A percentile compares a stretch with the other conserved stretches of the same genome.
Evolutionary conservation across 2,797 vertebrate species (phyloP).

Genomic region (Enteromius fasciolatus): DNA sequence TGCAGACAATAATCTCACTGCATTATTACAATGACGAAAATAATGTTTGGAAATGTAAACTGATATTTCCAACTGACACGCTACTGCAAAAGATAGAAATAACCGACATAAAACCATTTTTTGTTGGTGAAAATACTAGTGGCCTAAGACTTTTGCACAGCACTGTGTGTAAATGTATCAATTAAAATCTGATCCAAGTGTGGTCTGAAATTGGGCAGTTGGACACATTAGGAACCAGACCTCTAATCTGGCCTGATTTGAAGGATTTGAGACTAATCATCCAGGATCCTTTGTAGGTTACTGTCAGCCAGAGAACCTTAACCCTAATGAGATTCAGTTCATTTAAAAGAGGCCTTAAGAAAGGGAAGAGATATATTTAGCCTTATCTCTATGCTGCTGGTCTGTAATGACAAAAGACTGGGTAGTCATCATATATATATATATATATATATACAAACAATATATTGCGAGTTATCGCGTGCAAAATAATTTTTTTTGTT

Average conservation of each 20-base stretch:
- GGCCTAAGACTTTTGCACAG: no score
- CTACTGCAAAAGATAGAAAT: no score
- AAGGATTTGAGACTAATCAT: background rate
- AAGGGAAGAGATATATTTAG: background rate
- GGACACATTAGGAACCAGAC: background rate
- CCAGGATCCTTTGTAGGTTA: background rate
- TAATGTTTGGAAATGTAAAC: no score
- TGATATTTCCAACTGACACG: no score
- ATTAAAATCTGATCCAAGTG: background rate
- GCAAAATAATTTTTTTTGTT: no score
- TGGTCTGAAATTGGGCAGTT: background rate
- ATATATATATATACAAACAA: no score
- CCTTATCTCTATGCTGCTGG: background rate
- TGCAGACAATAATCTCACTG: no score
- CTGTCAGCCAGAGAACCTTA: conserved; percentile 2
- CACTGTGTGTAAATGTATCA: background rate
- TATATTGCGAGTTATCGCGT: no score
- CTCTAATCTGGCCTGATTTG: background rate
- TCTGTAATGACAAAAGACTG: background rate
- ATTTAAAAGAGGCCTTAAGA: background rate
- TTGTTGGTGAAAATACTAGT: no score
- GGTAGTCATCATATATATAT: background rate
- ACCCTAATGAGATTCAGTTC: background rate
- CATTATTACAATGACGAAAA: no score
- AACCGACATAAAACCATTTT: no score